Conservation (phyloP, 2,797 vertebrate species). For the Anableps anableps region DNA sequence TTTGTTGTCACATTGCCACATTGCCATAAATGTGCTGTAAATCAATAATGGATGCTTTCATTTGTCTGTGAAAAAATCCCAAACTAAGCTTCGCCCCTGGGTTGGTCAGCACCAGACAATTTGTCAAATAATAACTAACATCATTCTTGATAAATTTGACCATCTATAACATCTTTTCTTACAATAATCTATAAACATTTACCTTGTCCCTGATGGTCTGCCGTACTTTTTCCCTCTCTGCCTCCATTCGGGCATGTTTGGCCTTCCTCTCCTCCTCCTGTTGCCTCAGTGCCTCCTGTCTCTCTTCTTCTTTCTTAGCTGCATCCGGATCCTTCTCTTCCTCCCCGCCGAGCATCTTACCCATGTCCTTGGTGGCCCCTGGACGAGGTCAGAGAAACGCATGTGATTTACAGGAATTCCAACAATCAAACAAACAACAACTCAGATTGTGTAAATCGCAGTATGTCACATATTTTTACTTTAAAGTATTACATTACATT, state of each 20-base stretch:
- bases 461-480: too few relatives aligned
- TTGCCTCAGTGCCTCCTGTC: constrained; percentile 95
- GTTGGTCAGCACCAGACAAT: background rate
- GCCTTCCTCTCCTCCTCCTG: constrained; percentile 97
- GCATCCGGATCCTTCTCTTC: constrained; percentile 98
- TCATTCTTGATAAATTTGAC: background rate
- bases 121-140: background rate
- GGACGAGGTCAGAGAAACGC: constrained; percentile 10
- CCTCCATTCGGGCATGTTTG: constrained; percentile 96
- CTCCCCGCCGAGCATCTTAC: constrained; percentile 98
- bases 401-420: background rate
- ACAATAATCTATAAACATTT: background rate
- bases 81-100: background rate
- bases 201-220: constrained; percentile 99
- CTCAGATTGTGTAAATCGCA: background rate
- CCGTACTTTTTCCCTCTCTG: constrained; percentile 96
- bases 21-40: background rate
- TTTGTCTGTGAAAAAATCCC: background rate
- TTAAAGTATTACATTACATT: background rate
- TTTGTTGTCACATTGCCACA: background rate
- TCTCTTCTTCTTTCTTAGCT: constrained; percentile 96
- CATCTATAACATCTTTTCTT: background rate
- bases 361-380: constrained; percentile 99
- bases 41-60: background rate
- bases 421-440: background rate